These are phyloP conservation scores for Melanogrammus aeglefinus DNA, from an alignment of 2,797 vertebrate genomes.

Conservation along the genomic window DNA sequence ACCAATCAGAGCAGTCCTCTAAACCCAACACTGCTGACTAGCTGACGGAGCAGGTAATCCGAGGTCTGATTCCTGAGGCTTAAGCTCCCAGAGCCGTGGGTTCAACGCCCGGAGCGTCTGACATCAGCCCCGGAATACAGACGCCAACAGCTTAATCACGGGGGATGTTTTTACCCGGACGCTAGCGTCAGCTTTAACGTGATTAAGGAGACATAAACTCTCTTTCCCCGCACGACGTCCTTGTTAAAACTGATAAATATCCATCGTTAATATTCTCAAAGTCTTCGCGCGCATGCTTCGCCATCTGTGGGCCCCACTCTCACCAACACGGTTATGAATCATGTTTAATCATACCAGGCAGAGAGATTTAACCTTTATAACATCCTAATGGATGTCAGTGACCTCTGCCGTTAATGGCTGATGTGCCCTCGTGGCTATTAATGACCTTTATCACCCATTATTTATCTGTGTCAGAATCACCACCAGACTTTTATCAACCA, in stretches of 20 bases:
- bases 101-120: neutral
- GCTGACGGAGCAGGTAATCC: neutral
- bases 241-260: slow-evolving; percentile 47
- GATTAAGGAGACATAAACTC: slow-evolving; percentile 34
- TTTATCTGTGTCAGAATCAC: slow-evolving; percentile 41
- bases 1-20: neutral
- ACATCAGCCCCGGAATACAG: neutral
- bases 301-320: slow-evolving; percentile 33
- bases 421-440: slow-evolving; percentile 44
- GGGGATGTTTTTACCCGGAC: neutral
- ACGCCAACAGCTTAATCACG: neutral
- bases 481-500: no score
- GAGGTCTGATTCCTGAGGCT: neutral
- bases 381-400: slow-evolving; percentile 54
- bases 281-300: slow-evolving; percentile 21
- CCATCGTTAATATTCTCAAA: slow-evolving; percentile 26
- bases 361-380: slow-evolving; percentile 53
- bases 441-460: slow-evolving; percentile 61
- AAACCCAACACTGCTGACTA: neutral
- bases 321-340: slow-evolving; percentile 39
- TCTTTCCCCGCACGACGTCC: slow-evolving; percentile 21
- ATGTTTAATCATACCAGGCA: slow-evolving; percentile 43
- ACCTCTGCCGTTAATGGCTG: slow-evolving; percentile 52
- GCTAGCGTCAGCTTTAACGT: slow-evolving; percentile 14
- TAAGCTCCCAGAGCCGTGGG: neutral